Evolutionary conservation across 1,140 invertebrate genomes (phyloP).

Genomic region (Drusus annulatus): DNA sequence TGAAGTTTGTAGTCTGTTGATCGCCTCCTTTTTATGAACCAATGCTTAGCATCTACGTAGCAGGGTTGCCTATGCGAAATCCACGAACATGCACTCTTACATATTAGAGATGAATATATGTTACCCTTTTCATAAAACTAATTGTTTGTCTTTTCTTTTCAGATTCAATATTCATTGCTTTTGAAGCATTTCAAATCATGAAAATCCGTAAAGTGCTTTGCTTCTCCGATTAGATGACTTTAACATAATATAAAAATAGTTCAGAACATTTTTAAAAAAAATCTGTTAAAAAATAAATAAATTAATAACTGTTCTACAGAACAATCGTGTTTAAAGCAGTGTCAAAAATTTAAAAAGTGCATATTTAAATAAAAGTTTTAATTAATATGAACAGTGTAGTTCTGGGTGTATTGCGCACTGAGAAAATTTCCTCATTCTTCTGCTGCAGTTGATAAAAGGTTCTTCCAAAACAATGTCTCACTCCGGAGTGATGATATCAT

Average conservation of each 20-base stretch:
- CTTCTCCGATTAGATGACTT: background rate
- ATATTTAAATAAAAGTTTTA: too few species aligned
- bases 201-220: conserved; percentile 10
- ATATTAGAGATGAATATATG: too few species aligned
- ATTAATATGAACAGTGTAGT: conserved; percentile 6
- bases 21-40: too few species aligned
- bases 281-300: too few species aligned
- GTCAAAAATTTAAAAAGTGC: too few species aligned
- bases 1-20: too few species aligned
- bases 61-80: too few species aligned
- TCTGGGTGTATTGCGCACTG: background rate
- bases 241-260: background rate
- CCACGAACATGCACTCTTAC: too few species aligned
- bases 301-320: too few species aligned
- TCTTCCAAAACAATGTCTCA: background rate
- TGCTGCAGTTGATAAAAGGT: conserved; percentile 20
- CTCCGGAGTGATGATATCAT: background rate
- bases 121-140: too few species aligned
- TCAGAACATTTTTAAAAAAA: background rate
- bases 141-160: background rate
- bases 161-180: background rate
- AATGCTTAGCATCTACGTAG: too few species aligned
- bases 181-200: background rate
- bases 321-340: too few species aligned
- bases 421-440: background rate